Conservation (phyloP, 2,888 invertebrate species). For the Leptinotarsa rubiginosa region DNA sequence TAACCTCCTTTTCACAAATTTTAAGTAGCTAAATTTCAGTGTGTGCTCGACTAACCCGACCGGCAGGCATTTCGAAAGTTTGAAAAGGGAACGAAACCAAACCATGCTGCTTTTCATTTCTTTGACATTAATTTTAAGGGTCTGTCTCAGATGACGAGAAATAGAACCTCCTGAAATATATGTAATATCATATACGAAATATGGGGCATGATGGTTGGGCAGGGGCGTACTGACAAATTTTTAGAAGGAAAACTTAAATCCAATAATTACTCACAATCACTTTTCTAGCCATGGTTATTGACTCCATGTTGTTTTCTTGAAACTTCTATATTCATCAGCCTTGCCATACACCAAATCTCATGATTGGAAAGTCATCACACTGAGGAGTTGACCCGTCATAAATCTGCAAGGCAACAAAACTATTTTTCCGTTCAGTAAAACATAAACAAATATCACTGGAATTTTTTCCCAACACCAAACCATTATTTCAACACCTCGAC, state of each 20-base stretch:
- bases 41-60: conserved; percentile 28
- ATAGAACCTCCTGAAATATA: conserved; percentile 11
- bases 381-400: no score
- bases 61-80: conserved; percentile 18
- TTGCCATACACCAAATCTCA: no score
- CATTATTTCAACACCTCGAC: no score
- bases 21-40: conserved; percentile 34
- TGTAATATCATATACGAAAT: neutral
- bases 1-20: conserved; percentile 30
- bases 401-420: no score
- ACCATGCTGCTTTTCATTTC: conserved; percentile 18
- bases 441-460: no score
- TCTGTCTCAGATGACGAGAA: conserved; percentile 14
- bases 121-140: conserved; percentile 21
- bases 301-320: no score
- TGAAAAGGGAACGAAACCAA: conserved; percentile 19
- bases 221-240: neutral
- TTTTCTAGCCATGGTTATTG: no score
- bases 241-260: neutral
- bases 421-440: no score
- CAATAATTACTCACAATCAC: no score
- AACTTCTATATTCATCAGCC: no score
- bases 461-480: no score
- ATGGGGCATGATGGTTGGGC: neutral
- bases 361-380: no score